Conservation (phyloP, 1,140 invertebrate genomes). For the Drosophila malerkotliana region DNA sequence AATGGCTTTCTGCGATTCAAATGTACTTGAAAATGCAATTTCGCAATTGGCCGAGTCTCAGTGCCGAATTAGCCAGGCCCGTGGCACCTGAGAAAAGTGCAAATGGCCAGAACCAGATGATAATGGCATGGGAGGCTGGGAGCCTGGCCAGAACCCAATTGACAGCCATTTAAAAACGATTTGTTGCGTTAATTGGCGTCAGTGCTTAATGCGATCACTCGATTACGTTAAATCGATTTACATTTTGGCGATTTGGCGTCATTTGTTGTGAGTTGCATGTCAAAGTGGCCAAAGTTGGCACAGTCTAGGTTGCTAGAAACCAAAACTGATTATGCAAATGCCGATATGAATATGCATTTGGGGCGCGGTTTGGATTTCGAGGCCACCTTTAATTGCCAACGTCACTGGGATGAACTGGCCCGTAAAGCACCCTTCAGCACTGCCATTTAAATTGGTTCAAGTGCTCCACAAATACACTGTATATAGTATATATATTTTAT, state of each 20-base stretch:
- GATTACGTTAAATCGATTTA: conserved; percentile 48
- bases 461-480: conserved; percentile 35
- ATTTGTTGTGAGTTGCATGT: background rate
- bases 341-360: conserved; percentile 24
- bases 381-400: conserved; percentile 33
- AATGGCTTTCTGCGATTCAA: conserved; percentile 59
- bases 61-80: background rate
- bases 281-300: background rate
- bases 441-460: conserved; percentile 43
- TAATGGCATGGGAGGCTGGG: background rate
- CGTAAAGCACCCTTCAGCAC: background rate
- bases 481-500: conserved; percentile 37
- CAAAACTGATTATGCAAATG: conserved; percentile 60
- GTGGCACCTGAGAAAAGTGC: conserved; percentile 13
- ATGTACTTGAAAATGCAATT: conserved; percentile 57
- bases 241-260: conserved; percentile 24
- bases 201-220: conserved; percentile 54
- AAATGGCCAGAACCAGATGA: background rate
- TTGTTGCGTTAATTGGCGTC: conserved; percentile 62
- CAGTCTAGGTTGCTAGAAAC: background rate
- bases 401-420: conserved; percentile 23
- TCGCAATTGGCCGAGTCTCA: conserved; percentile 17
- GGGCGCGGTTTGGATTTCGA: conserved; percentile 14
- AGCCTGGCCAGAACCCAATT: conserved; percentile 19
- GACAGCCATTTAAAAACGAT: conserved; percentile 57